phyloP scores from a whole-genome alignment of 2,113 vertebrate genomes.

The Pavo muticus region DNA sequence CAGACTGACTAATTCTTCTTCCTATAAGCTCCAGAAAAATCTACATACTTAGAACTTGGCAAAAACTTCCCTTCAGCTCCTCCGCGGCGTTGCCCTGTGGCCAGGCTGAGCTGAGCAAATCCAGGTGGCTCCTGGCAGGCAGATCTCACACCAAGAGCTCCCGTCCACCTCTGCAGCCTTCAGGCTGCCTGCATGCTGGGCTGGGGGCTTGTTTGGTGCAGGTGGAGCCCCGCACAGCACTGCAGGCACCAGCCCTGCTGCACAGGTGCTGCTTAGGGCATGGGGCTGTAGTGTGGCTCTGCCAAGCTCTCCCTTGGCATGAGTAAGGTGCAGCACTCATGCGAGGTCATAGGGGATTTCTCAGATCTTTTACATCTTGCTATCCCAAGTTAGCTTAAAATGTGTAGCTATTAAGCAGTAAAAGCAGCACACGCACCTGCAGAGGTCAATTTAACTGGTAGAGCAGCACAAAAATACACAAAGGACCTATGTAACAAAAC shows the following conservation, averaged over 20 bases:
- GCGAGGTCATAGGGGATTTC: background rate
- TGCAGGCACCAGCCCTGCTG: background rate
- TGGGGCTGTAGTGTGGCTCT: background rate
- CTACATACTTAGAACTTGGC: slow-evolving; percentile 60
- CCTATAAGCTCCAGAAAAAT: slow-evolving; percentile 65
- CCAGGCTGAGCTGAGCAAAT: slow-evolving; percentile 21
- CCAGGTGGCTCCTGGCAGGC: background rate
- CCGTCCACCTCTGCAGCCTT: background rate
- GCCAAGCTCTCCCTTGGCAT: background rate
- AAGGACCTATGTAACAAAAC: slow-evolving; percentile 71
- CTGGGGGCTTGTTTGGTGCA: background rate
- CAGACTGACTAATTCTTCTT: slow-evolving; percentile 71
- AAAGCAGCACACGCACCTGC: slow-evolving; percentile 56
- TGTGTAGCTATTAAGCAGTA: slow-evolving; percentile 64
- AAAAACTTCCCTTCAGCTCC: slow-evolving; percentile 53
- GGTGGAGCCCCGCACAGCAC: background rate
- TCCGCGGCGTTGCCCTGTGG: background rate
- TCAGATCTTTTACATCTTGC: background rate
- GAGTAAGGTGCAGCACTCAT: background rate
- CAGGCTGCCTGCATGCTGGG: background rate
- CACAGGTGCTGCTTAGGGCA: background rate
- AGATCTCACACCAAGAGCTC: background rate
- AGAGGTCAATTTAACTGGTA: slow-evolving; percentile 77
- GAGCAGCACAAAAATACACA: slow-evolving; percentile 73
- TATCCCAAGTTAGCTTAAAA: slow-evolving; percentile 58